Evolutionary conservation across 1,140 invertebrate genomes (phyloP), one percentile per base, ranked within the genome.

Genomic region (Leptoteleia sp.): DNA sequence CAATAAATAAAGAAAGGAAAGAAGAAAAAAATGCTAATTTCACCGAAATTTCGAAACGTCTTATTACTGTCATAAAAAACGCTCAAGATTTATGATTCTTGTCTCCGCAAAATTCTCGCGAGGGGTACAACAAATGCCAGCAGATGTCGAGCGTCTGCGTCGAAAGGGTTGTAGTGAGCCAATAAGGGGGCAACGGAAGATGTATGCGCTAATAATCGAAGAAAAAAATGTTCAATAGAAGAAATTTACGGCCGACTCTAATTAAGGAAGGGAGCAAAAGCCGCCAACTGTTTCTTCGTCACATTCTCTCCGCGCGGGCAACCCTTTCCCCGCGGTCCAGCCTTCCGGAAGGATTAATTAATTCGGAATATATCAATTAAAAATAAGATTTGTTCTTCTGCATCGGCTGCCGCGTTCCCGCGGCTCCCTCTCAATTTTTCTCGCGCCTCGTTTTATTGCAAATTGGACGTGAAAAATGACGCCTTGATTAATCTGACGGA

Each of bases 401-500:
- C 82, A 83, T 84, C 80, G 81, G 65, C 72, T 73, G 29, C 52
- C 64, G 9, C 19, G 45, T 25, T 16, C 43, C 38, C 42, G 37
- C 6, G 16, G 1, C 40, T 65, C 54, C 45, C 59, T 64, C 62
- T 64, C 64, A 61, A 77, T 70, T 80, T 77, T 79, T 73, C 75
- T 75, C 59, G 61, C 67, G 54, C 45, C 65, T 81, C 61, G 81
- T 85, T 87, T 88, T 89, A 89, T 90, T 89, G 88, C 85, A 89
- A 90, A 90, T 90, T 90, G 87, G 88, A 90, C 88, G 88, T 90
- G 88, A 90, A 90, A 90, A 90, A 90, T 90, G 88, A 89, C 84
- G 87, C 88, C 88, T 90, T 90, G 87, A 90, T 90, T 90, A 90
- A 90, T 90, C 88, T 90, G 80, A 81, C 85, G 87, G 89, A 90